Base-by-base conservation (phyloP, 2,797 vertebrate species). In the Chiroxiphia lanceolata region DNA sequence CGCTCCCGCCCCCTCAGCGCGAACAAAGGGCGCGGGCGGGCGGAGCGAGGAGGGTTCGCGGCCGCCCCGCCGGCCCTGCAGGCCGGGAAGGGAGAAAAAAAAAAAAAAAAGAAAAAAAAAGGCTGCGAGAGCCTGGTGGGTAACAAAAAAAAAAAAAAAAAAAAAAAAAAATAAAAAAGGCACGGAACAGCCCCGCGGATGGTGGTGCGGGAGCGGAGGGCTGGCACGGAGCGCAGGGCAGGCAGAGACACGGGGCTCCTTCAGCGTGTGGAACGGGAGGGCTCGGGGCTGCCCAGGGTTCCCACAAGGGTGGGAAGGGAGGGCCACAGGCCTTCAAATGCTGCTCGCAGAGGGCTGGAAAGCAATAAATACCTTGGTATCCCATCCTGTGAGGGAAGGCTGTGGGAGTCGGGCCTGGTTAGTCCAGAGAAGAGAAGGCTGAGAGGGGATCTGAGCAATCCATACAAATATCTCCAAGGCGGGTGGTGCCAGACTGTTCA, bases 1-100 rank as follows among this genome's bases (percentile, higher is more conserved):
- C 42, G 61, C 5, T 17, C 15, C 50, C n/a, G 21, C 48, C 61
- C 67, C 29, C 36, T 80, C 76, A 29, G 59, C 25, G 84, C 72
- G 79, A 60, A 92, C 84, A 88, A 89, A 85, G 86, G 91, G 69
- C 63, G 75, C 56, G 45, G 45, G 60, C 84, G 75, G 65, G 64
- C 25, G n/a, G 45, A 3, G 60, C 1, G 22, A 1, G 9, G 40
- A 31, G 71, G 7, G 31, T 31, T 34, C 2, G 67, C 1, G 42
- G 34, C 33, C 20, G 48, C 16, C 19, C 31, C 25, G 44, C 11
- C 63, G 45, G 71, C 45, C 15, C 50, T 64, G 75, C 22, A 33
- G 75, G 85, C 76, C 50, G 20, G 45, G 21, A 11, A 18, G 45
- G 44, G 19, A 11, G 11, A 38, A 38, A 38, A 38, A 38, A 40